Evolutionary conservation across 2,888 invertebrate genomes (phyloP).

Genomic region (Yponomeuta cagnagella): DNA sequence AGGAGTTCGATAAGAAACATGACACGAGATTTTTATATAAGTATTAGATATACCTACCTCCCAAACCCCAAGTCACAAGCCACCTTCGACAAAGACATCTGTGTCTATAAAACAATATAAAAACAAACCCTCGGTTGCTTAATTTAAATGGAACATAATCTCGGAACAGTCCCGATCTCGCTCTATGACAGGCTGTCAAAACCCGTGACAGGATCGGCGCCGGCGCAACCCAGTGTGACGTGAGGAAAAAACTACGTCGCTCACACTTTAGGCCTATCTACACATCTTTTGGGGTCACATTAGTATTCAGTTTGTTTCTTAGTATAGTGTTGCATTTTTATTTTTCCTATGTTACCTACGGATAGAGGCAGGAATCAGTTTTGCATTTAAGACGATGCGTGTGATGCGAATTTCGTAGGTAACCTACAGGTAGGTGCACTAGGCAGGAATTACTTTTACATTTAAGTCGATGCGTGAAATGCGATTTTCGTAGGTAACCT

Average conservation of each 20-base stretch:
- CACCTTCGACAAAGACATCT: not conserved
- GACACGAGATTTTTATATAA: no score
- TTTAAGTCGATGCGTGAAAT: no score
- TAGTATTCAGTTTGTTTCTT: not conserved
- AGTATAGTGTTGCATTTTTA: not conserved
- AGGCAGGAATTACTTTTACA: no score
- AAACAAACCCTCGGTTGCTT: slow-evolving; percentile 11
- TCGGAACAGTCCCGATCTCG: slow-evolving; percentile 9
- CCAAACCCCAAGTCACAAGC: not conserved
- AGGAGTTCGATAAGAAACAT: no score
- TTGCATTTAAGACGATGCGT: no score
- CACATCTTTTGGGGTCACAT: not conserved
- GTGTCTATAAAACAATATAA: slow-evolving; percentile 2
- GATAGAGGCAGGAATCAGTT: no score
- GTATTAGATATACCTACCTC: no score
- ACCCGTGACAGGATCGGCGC: slow-evolving; percentile 55
- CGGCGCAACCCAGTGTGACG: slow-evolving; percentile 39
- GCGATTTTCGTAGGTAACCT: no score
- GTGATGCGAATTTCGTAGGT: no score
- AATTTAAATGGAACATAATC: slow-evolving; percentile 15
- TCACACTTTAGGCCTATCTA: slow-evolving; percentile 12
- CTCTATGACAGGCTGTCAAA: slow-evolving; percentile 47
- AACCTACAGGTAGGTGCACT: no score
- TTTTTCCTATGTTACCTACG: not conserved
- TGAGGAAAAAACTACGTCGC: slow-evolving; percentile 30